phyloP scores from a whole-genome alignment of 2,797 vertebrate species.

The Betta splendens region DNA sequence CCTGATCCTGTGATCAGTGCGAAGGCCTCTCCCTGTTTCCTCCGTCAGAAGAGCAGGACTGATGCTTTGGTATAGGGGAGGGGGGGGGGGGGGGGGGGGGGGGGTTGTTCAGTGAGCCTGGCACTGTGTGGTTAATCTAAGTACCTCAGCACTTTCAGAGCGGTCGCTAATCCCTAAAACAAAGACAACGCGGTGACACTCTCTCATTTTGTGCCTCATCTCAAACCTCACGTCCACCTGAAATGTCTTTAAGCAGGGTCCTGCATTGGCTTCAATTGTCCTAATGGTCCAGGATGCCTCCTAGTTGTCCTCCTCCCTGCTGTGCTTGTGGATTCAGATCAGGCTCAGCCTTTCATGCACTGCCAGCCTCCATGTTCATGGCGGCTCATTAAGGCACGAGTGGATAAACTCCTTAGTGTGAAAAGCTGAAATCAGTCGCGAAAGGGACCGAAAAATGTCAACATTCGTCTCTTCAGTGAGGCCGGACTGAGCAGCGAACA shows the following conservation, averaged over 20 bases:
- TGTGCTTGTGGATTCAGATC: constrained; percentile 47
- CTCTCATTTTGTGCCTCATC: background rate
- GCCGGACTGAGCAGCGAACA: constrained; percentile 40
- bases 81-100: background rate
- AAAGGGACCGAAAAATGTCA: constrained; percentile 39
- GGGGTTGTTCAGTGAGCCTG: constrained; percentile 26
- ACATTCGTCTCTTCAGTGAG: constrained; percentile 63
- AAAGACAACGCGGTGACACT: constrained; percentile 14
- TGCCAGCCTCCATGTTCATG: constrained; percentile 71
- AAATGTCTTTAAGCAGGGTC: constrained; percentile 37
- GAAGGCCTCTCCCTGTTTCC: constrained; percentile 19
- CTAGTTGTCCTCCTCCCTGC: constrained; percentile 24
- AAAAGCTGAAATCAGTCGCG: constrained; percentile 81
- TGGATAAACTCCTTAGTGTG: constrained; percentile 88
- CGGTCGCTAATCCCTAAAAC: constrained; percentile 13
- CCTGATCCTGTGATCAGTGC: constrained; percentile 30
- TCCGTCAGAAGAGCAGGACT: constrained; percentile 22
- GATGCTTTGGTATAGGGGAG: constrained; percentile 50
- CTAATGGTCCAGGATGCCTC: constrained; percentile 11
- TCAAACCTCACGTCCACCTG: constrained; percentile 2
- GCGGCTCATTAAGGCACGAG: constrained; percentile 91
- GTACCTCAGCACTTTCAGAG: constrained; percentile 14
- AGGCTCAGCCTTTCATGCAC: constrained; percentile 60
- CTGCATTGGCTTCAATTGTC: constrained; percentile 22
- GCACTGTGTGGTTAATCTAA: constrained; percentile 35